Conservation (phyloP, 2,888 invertebrate species). For the Meteorus colon region DNA sequence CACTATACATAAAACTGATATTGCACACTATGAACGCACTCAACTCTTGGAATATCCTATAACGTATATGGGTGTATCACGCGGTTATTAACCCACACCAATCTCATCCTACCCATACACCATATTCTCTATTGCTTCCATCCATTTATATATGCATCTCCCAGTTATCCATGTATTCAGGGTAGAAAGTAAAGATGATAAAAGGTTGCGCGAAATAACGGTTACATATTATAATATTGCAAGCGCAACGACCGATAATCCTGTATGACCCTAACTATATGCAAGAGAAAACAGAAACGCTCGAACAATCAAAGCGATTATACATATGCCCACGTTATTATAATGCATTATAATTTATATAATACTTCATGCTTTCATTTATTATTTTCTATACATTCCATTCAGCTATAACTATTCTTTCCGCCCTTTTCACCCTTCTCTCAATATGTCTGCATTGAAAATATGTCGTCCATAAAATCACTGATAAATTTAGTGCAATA, state of each 20-base stretch:
- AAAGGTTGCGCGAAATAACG: constrained; percentile 1
- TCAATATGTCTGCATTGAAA: background rate
- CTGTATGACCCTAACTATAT: constrained; percentile 1
- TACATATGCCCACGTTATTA: background rate
- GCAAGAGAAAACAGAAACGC: background rate
- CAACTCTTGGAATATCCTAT: background rate
- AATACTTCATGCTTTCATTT: background rate
- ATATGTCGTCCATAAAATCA: background rate
- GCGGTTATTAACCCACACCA: constrained; percentile 6
- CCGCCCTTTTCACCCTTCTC: background rate
- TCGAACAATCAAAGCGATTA: constrained; percentile 10
- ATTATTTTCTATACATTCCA: background rate
- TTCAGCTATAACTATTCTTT: background rate
- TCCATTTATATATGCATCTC: background rate
- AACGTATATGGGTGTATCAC: background rate
- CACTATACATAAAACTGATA: background rate
- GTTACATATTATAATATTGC: constrained; percentile 2
- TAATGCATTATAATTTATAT: background rate
- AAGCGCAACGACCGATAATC: constrained; percentile 7
- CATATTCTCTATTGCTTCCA: background rate
- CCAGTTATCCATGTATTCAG: constrained; percentile 1
- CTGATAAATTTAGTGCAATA: background rate
- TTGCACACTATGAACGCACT: constrained; percentile 6
- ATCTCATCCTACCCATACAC: background rate
- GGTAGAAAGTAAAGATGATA: constrained; percentile 6